Conservation (phyloP, 2,888 invertebrate species). For the Nineta flava region DNA sequence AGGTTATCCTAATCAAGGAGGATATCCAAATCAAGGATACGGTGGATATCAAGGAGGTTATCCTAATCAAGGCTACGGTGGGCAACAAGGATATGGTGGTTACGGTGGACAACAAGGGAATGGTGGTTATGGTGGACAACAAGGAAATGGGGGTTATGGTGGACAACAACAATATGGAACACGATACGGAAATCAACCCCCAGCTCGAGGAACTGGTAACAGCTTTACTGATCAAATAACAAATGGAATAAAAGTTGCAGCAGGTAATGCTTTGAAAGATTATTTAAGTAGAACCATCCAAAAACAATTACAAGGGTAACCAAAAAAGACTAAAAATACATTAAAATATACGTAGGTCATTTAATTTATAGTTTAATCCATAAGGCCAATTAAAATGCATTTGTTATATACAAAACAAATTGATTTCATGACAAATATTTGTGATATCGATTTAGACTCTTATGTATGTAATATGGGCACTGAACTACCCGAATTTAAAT, state of each 20-base stretch:
- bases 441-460: too few relatives aligned
- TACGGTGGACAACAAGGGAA: slow-evolving; percentile 2
- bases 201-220: not conserved
- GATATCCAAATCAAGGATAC: slow-evolving; percentile 10
- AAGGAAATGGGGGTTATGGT: not conserved
- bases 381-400: not conserved
- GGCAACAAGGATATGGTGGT: slow-evolving; percentile 11
- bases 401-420: not conserved
- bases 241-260: slow-evolving; percentile 3
- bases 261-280: slow-evolving; percentile 7
- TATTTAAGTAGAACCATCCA: slow-evolving; percentile 5
- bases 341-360: not conserved
- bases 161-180: slow-evolving; percentile 3
- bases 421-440: too few relatives aligned
- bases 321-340: not conserved
- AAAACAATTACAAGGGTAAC: not conserved
- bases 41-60: slow-evolving; percentile 9
- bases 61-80: slow-evolving; percentile 11
- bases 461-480: too few relatives aligned
- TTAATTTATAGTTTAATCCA: too few relatives aligned
- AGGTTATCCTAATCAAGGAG: slow-evolving; percentile 13
- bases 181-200: slow-evolving; percentile 7
- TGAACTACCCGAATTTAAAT: too few relatives aligned
- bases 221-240: slow-evolving; percentile 4
- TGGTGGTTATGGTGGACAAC: slow-evolving; percentile 5